A percentile compares a stretch with the other conserved stretches of the same genome.
These are phyloP conservation scores for Hirtodrosophila alboralis DNA, from an alignment of 2,888 invertebrate species.

Conservation along the genomic window DNA sequence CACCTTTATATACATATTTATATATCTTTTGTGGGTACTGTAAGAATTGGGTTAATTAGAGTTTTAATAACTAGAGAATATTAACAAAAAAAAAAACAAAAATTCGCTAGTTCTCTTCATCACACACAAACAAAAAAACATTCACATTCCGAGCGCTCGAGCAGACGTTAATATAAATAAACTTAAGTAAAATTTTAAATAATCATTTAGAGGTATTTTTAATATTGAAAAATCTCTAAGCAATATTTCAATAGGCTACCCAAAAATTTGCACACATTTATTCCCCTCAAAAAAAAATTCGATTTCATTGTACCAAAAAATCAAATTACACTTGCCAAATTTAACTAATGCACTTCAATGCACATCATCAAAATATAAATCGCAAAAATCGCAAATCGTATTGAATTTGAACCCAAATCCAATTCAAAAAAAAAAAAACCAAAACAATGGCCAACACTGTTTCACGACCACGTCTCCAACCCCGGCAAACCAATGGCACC, in stretches of 20 bases:
- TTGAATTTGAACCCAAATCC: constrained; percentile 45
- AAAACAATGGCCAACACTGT: constrained; percentile 52
- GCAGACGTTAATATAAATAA: constrained; percentile 8
- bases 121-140: constrained; percentile 9
- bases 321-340: constrained; percentile 57
- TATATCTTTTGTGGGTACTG: constrained; percentile 33
- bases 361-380: constrained; percentile 57
- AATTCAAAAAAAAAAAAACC: constrained; percentile 29
- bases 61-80: constrained; percentile 33
- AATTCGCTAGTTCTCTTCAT: constrained; percentile 17
- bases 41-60: constrained; percentile 41
- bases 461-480: constrained; percentile 45
- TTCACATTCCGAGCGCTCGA: constrained; percentile 18
- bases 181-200: constrained; percentile 9
- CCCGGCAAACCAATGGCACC: constrained; percentile 31
- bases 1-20: constrained; percentile 14
- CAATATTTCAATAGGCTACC: too few species aligned
- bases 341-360: constrained; percentile 75
- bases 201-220: too few species aligned
- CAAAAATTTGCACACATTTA: constrained; percentile 5
- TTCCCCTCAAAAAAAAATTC: constrained; percentile 13
- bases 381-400: constrained; percentile 26
- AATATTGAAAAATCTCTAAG: too few species aligned
- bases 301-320: constrained; percentile 37
- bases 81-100: neutral